phyloP scores from a whole-genome alignment of 2,797 vertebrate species.

The Lophius americanus region DNA sequence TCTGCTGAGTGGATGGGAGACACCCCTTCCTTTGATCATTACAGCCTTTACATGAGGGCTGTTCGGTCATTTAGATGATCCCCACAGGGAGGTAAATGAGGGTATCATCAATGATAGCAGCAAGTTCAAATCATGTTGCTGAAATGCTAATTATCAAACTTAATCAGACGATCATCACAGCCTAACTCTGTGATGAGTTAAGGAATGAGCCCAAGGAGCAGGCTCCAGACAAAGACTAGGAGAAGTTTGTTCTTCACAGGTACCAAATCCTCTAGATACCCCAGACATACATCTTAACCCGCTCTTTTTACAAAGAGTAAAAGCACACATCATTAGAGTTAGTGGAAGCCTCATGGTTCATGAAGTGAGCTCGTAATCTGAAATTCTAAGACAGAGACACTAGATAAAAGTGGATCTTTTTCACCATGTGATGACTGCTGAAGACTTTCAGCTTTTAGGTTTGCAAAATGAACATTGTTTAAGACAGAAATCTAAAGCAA shows the following conservation, averaged over 20 bases:
- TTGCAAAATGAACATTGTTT: constrained; percentile 17
- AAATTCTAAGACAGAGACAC: constrained; percentile 37
- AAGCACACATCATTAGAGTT: constrained; percentile 42
- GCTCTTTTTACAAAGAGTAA: constrained; percentile 30
- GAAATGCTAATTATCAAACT: constrained; percentile 59
- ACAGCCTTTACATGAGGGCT: constrained; percentile 42
- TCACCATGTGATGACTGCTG: background rate
- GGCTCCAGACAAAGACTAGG: constrained; percentile 5
- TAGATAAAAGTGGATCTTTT: constrained; percentile 31
- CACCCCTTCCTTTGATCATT: constrained; percentile 64
- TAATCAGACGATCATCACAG: constrained; percentile 52
- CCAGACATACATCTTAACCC: background rate
- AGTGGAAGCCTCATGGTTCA: constrained; percentile 22
- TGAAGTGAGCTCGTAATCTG: constrained; percentile 28
- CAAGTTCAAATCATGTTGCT: constrained; percentile 44
- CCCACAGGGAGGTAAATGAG: constrained; percentile 33
- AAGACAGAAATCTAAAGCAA: constrained; percentile 17
- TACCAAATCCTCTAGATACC: constrained; percentile 1
- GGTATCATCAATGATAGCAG: constrained; percentile 56
- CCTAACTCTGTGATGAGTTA: constrained; percentile 28
- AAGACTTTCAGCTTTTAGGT: constrained; percentile 22
- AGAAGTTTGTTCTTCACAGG: constrained; percentile 9
- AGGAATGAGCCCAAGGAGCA: constrained; percentile 23
- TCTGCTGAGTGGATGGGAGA: constrained; percentile 60
- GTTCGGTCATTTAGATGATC: constrained; percentile 61